A percentile compares a stretch with the other conserved stretches of the same genome.
phyloP scores from a whole-genome alignment of 2,888 invertebrate genomes.

The Stenotaenia linearis region DNA sequence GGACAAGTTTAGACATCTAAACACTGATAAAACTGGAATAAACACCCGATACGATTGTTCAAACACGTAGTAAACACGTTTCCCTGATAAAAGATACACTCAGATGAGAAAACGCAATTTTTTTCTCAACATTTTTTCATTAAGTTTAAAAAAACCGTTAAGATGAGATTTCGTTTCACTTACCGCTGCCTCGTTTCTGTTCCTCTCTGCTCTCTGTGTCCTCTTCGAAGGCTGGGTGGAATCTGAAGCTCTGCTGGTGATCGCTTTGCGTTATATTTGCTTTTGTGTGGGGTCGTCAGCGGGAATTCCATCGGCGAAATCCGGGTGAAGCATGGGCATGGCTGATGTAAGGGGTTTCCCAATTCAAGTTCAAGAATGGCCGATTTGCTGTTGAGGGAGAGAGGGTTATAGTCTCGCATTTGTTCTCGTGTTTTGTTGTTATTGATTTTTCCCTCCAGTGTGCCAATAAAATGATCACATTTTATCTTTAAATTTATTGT shows the following conservation, averaged over 20 bases:
- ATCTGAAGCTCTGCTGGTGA: neutral
- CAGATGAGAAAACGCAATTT: too few species aligned
- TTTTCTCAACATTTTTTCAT: too few species aligned
- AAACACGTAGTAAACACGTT: too few species aligned
- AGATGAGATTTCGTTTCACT: neutral
- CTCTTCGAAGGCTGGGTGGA: neutral
- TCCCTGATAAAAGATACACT: too few species aligned
- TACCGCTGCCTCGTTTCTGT: neutral
- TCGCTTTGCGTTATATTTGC: neutral
- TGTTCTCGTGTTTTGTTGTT: neutral
- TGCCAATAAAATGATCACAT: neutral
- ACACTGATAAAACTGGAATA: neutral
- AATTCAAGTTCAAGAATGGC: neutral
- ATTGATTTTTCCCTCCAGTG: neutral
- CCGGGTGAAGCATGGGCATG: slow-evolving; percentile 12
- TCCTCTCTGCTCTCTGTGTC: neutral
- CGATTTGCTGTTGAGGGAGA: neutral
- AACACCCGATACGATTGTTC: too few species aligned
- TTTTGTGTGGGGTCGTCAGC: slow-evolving; percentile 12
- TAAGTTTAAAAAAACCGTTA: too few species aligned
- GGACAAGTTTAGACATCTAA: neutral
- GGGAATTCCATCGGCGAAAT: slow-evolving; percentile 17
- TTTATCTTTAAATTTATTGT: neutral
- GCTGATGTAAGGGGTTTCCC: slow-evolving; percentile 20
- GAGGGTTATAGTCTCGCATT: neutral